Base-by-base conservation (phyloP, 2,797 vertebrate genomes). In the Neosalanx taihuensis region DNA sequence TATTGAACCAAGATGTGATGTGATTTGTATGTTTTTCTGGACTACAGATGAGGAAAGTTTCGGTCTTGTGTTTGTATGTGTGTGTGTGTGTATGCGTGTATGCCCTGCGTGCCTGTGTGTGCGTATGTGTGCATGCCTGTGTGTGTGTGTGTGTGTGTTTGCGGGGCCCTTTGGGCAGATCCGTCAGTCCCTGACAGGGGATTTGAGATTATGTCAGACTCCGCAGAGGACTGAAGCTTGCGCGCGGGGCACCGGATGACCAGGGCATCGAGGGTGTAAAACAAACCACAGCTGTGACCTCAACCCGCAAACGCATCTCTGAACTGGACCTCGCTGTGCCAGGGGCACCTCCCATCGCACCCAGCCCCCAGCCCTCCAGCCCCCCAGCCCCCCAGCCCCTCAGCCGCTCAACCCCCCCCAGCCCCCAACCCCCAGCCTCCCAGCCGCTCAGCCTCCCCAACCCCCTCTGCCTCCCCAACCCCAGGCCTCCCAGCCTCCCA, bases 271-370 rank as follows among this genome's bases (percentile, higher is more conserved):
- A 23, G 56, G n/a, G 56, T 29, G 64, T 76, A 53, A 37, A 73
- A 46, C 73, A 66, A 76, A 17, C 20, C 26, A 6, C 35, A 53
- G 69, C 33, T 53, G 73, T 26, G 41, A 73, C 62, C 64, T 70
- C 64, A 23, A 1, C 77, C 81, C 72, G 78, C 81, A 83, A 79
- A 82, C 81, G 65, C 67, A 67, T 62, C 72, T 73, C 12, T 56
- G 71, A 75, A 72, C 60, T 64, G 56, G 5, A 46, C 68, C 15
- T n/a, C 29, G 29, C 15, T 51, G 65, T 73, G 78, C 76, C 68
- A 37, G 33, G 60, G 77, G 72, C 73, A 41, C 66, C 71, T 76
- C 67, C 71, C 57, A 7, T 64, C 79, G 70, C 71, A 65, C 75
- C 56, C 71, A 72, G 69, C 71, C 29, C 75, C 75, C 76, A n/a